phyloP scores from a whole-genome alignment of 2,888 invertebrate species.

The Orthosia gothica region DNA sequence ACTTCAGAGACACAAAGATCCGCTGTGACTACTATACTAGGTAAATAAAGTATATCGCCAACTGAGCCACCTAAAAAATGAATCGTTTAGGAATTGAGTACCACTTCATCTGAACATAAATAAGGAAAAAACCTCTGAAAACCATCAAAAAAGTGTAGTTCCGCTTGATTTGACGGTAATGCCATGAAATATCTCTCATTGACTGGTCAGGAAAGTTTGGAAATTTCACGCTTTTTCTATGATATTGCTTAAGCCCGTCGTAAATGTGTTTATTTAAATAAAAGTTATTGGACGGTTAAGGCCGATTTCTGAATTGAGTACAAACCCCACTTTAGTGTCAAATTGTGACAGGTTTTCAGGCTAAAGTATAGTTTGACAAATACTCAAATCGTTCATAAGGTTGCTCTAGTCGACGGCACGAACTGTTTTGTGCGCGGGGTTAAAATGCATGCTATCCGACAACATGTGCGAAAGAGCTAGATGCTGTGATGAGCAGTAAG shows the following conservation, averaged over 20 bases:
- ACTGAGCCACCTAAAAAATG: not conserved
- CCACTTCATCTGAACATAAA: not conserved
- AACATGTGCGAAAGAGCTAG: no score
- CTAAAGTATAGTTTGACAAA: no score
- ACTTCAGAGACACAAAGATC: no score
- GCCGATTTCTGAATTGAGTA: no score
- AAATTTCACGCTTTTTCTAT: slow-evolving; percentile 45
- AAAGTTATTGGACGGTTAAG: not conserved
- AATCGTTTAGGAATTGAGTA: slow-evolving; percentile 9
- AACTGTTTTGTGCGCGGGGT: no score
- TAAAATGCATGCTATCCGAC: no score
- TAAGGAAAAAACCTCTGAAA: slow-evolving; percentile 31
- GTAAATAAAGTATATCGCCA: not conserved
- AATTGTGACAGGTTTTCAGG: no score
- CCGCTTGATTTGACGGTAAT: slow-evolving; percentile 40
- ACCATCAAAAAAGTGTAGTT: slow-evolving; percentile 19
- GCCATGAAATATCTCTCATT: slow-evolving; percentile 46
- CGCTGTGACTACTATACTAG: no score
- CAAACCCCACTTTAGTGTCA: no score
- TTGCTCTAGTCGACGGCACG: no score
- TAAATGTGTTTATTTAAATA: slow-evolving; percentile 17
- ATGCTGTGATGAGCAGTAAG: no score
- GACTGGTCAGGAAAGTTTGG: slow-evolving; percentile 43
- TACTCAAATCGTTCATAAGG: no score
- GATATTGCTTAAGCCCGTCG: not conserved